Evolutionary conservation across 2,797 vertebrate genomes (phyloP).

Genomic region (Morelia viridis): DNA sequence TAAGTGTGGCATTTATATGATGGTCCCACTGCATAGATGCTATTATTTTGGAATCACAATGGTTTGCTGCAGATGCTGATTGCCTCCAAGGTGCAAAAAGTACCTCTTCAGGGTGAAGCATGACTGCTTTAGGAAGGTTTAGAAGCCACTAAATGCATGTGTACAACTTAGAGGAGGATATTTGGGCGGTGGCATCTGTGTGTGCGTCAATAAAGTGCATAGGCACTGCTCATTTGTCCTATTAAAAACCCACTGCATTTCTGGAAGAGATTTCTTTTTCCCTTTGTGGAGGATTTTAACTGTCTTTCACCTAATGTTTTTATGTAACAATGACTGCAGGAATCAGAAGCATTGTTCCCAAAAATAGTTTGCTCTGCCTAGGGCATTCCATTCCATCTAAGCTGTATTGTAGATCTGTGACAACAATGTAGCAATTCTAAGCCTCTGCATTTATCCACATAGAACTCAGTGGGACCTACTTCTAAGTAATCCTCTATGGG

Average conservation of each 20-base stretch:
- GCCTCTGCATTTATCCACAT: not conserved
- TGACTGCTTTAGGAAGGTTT: not conserved
- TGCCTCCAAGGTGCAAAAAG: not conserved
- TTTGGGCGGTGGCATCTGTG: not conserved
- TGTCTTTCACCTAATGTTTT: not conserved
- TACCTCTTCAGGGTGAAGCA: too few relatives aligned
- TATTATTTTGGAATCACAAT: not conserved
- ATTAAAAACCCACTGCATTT: not conserved
- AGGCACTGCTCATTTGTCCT: not conserved
- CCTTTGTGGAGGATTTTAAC: not conserved
- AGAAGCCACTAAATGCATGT: not conserved
- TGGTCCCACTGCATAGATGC: not conserved
- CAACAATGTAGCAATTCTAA: not conserved
- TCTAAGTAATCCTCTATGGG: not conserved
- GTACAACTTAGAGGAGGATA: not conserved
- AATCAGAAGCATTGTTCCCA: not conserved
- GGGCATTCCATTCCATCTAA: not conserved
- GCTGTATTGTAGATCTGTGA: not conserved
- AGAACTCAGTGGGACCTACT: not conserved
- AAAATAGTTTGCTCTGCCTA: not conserved
- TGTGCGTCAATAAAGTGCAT: not conserved
- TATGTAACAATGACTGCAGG: not conserved
- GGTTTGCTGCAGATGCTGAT: not conserved
- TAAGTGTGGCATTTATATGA: not conserved
- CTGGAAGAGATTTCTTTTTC: too few relatives aligned